Evolutionary conservation across 2,797 vertebrate genomes (phyloP).

Genomic region (Characodon lateralis): DNA sequence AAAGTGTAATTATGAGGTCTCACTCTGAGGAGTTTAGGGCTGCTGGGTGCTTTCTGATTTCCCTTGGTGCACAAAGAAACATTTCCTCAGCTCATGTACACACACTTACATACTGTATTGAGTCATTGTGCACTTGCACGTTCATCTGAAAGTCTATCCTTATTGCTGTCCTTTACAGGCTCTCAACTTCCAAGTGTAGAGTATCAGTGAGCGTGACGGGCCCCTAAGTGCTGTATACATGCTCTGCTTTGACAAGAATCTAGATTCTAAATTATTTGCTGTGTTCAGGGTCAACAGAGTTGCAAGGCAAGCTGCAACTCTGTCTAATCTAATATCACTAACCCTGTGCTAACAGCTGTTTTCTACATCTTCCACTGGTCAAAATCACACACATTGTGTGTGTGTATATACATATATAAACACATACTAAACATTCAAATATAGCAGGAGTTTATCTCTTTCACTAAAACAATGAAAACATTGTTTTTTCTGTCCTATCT

Average conservation of each 20-base stretch:
- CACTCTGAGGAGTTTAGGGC: slow-evolving; percentile 61
- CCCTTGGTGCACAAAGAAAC: slow-evolving; percentile 64
- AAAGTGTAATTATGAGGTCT: slow-evolving; percentile 76
- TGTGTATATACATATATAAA: not conserved
- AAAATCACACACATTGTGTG: not conserved
- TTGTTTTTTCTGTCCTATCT: not conserved
- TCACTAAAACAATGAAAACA: not conserved
- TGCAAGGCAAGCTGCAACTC: slow-evolving; percentile 1
- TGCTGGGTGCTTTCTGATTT: slow-evolving; percentile 74
- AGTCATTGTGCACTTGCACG: not conserved
- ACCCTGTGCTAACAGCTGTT: not conserved
- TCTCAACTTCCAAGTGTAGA: slow-evolving; percentile 14
- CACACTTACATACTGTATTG: slow-evolving; percentile 2
- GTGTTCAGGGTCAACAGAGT: slow-evolving; percentile 33
- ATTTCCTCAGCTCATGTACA: slow-evolving; percentile 42
- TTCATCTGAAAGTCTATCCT: slow-evolving; percentile 14
- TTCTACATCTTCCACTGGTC: not conserved
- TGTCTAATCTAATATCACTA: not conserved
- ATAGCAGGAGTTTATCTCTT: not conserved
- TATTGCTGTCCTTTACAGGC: slow-evolving; percentile 19
- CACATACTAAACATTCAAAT: not conserved
- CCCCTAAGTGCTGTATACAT: slow-evolving; percentile 2
- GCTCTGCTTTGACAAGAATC: not conserved
- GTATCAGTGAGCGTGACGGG: not conserved
- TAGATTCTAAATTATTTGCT: slow-evolving; percentile 7